These are phyloP conservation scores for Umimayanthus kanabou DNA, from an alignment of 92 coral and sea anemone genomes.

Conservation along the genomic window DNA sequence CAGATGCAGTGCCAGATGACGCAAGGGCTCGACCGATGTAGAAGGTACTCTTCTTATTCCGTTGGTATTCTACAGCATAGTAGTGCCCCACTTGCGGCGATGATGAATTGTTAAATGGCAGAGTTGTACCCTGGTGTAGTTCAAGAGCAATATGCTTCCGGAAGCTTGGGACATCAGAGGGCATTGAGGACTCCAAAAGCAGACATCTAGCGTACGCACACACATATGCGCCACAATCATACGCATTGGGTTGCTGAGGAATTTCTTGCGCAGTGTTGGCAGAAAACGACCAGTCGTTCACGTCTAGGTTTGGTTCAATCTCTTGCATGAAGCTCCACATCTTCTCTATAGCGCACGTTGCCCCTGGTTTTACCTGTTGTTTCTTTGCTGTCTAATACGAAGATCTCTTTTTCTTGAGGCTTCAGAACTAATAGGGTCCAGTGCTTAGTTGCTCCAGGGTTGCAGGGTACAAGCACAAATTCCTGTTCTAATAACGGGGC, in stretches of 20 bases:
- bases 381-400: constrained; percentile 49
- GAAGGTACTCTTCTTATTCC: constrained; percentile 37
- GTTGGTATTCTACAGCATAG: constrained; percentile 57
- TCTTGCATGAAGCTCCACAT: constrained; percentile 41
- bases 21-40: constrained; percentile 51
- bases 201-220: constrained; percentile 29
- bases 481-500: constrained; percentile 50
- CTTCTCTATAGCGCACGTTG: constrained; percentile 42
- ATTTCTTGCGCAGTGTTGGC: constrained; percentile 24
- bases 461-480: constrained; percentile 51
- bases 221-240: constrained; percentile 43
- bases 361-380: constrained; percentile 50
- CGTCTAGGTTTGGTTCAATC: constrained; percentile 24
- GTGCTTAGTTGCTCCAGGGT: constrained; percentile 45
- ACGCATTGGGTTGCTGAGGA: constrained; percentile 43
- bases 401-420: constrained; percentile 39
- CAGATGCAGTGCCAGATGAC: not conserved
- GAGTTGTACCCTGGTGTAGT: constrained; percentile 27
- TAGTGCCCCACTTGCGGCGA: not conserved
- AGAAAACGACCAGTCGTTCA: constrained; percentile 29
- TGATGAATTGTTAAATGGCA: constrained; percentile 2
- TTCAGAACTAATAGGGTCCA: constrained; percentile 55
- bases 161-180: not conserved
- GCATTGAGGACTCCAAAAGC: constrained; percentile 21
- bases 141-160: constrained; percentile 24